Evolutionary conservation across 2,888 invertebrate species (phyloP).

Genomic region (Incurvaria masculella): DNA sequence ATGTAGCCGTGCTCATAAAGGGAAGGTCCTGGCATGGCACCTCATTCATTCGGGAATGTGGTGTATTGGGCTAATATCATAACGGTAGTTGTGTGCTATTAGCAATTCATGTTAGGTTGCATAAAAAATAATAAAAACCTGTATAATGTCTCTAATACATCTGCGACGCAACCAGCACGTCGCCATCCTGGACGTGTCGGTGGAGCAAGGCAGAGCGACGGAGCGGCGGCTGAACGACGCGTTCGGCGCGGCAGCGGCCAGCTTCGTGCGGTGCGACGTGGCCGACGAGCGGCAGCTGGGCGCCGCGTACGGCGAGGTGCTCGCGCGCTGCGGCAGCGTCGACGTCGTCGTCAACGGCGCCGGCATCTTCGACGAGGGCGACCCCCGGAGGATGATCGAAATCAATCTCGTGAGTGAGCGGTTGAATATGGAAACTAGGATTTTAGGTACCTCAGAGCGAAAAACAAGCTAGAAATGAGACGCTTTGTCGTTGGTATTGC

Average conservation of each 20-base stretch:
- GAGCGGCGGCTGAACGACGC: conserved; percentile 33
- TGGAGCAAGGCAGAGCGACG: conserved; percentile 31
- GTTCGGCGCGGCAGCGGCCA: conserved; percentile 41
- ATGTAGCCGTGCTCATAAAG: too few species aligned
- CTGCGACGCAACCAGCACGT: conserved; percentile 42
- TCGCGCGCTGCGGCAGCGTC: conserved; percentile 37
- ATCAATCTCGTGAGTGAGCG: conserved; percentile 40
- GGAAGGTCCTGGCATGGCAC: too few species aligned
- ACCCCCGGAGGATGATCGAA: conserved; percentile 33
- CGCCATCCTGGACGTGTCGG: conserved; percentile 37
- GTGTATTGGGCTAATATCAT: too few species aligned
- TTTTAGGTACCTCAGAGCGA: neutral
- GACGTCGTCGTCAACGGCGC: conserved; percentile 43
- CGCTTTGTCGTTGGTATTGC: too few species aligned
- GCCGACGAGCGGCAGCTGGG: conserved; percentile 31
- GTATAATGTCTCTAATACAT: too few species aligned
- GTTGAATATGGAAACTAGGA: neutral
- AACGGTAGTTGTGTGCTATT: too few species aligned
- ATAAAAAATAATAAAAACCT: too few species aligned
- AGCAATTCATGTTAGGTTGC: too few species aligned
- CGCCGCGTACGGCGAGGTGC: conserved; percentile 32
- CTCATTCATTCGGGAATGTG: too few species aligned
- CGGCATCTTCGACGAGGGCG: conserved; percentile 28
- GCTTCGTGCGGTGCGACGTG: conserved; percentile 47
- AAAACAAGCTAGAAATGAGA: too few species aligned